phyloP scores from a whole-genome alignment of 2,797 vertebrate genomes.

The Crenuchus spilurus region DNA sequence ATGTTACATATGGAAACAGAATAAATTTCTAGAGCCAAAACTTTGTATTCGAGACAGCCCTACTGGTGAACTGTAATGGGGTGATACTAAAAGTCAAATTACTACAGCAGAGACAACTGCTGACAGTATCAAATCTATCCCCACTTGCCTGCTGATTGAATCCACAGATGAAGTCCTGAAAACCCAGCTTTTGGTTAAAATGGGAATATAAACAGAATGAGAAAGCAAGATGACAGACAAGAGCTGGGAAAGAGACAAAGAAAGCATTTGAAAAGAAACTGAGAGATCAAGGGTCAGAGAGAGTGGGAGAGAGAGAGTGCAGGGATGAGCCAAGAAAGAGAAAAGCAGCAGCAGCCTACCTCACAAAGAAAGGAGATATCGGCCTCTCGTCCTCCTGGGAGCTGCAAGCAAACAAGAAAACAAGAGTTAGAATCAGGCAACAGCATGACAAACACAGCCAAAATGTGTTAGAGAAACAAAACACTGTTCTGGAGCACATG shows the following conservation, averaged over 20 bases:
- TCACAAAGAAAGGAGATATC: slow-evolving; percentile 92
- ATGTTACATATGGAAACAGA: no score
- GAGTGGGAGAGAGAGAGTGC: not conserved
- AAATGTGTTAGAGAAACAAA: slow-evolving; percentile 24
- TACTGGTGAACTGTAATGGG: no score
- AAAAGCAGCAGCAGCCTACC: slow-evolving; percentile 74
- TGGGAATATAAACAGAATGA: not conserved
- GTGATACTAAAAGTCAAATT: no score
- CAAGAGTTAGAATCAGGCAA: slow-evolving; percentile 45
- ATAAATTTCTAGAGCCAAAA: no score
- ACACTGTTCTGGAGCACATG: slow-evolving; percentile 49
- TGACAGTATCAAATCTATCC: not conserved
- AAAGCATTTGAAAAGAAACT: not conserved
- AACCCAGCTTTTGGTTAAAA: not conserved
- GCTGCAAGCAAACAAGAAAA: slow-evolving; percentile 74
- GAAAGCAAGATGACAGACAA: not conserved
- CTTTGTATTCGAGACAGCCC: no score
- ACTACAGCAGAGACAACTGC: not conserved
- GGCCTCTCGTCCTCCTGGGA: slow-evolving; percentile 88
- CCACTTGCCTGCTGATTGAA: not conserved
- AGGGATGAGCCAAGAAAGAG: not conserved
- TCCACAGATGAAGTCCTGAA: not conserved
- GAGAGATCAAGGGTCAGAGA: slow-evolving; percentile 5
- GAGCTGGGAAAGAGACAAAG: no score
- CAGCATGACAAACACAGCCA: slow-evolving; percentile 28